Base-by-base conservation (phyloP, 2,797 vertebrate species). In the Tiaroga cobitis region DNA sequence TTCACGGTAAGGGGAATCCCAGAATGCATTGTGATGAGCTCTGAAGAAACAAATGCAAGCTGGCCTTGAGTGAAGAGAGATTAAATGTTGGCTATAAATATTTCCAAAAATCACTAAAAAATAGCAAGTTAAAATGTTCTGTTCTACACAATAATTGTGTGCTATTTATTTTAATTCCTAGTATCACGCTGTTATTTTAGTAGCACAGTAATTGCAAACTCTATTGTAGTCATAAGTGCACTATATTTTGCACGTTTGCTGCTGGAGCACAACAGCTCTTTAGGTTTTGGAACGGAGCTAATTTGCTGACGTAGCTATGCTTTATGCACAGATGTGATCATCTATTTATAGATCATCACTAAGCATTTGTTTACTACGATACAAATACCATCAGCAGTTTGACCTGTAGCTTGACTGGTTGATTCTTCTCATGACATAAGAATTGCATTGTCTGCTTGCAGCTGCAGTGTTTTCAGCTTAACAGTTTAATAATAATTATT, bases 321-420 rank as follows among this genome's bases (percentile, higher is more conserved):
- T 74, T 75, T 75, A 24, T 75, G 32, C 72, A 34, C 81, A 49
- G 81, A 43, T 46, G 70, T 61, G 32, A 8, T 37, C 39, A 11
- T 83, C 29, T 83, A 63, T 82, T 82, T 74, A 74, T 82, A 51
- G 51, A 15, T 37, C 9, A 13, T 65, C 15, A 41, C 63, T 49
- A 74, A 82, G 56, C 39, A n/a, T 43, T 73, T 82, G 70, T 83
- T 83, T 83, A 83, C 32, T 75, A 75, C 5, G 8, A 10, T 74
- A n/a, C 56, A 74, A 82, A 74, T 63, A 43, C 29, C 21, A 3
- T 74, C 70, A 34, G 41, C 18, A 46, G 18, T 61, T 21, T 73
- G 81, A 82, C 69, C 81, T 74, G 80, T 72, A 73, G 34, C 51
- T 72, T 59, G 51, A 59, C 51, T 41, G 49, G 24, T 10, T n/a